These are phyloP conservation scores for Dolichopus griseipennis DNA, from an alignment of 2,888 invertebrate species.

Conservation along the genomic window DNA sequence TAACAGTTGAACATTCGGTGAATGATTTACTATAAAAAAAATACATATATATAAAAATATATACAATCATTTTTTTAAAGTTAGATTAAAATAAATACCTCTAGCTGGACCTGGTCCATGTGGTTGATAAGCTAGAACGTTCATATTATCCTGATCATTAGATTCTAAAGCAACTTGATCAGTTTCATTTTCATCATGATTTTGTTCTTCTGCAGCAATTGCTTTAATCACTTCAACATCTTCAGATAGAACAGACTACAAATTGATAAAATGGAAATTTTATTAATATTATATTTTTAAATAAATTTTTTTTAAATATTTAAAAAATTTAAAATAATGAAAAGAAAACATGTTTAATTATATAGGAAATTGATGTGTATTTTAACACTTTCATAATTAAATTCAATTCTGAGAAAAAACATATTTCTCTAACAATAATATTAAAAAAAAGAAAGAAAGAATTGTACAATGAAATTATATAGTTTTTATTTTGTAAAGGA, in stretches of 20 bases:
- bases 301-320: no score
- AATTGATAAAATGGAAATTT: slow-evolving; percentile 4
- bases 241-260: slow-evolving; percentile 44
- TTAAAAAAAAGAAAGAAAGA: no score
- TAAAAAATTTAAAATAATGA: no score
- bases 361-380: no score
- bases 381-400: no score
- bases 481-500: no score
- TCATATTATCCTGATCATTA: slow-evolving; percentile 50
- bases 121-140: slow-evolving; percentile 31
- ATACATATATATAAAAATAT: not conserved
- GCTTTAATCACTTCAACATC: slow-evolving; percentile 59
- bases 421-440: no score
- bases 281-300: no score
- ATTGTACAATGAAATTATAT: no score
- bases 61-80: not conserved
- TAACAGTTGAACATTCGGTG: slow-evolving; percentile 20
- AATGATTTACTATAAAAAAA: slow-evolving; percentile 24
- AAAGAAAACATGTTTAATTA: not conserved
- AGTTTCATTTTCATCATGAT: slow-evolving; percentile 52
- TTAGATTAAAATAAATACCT: slow-evolving; percentile 29
- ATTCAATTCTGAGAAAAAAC: no score
- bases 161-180: slow-evolving; percentile 69
- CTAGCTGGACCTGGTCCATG: slow-evolving; percentile 32
- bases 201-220: slow-evolving; percentile 47